These are phyloP conservation scores for Lepidostoma basale DNA, from an alignment of 1,140 invertebrate species.

Conservation along the genomic window DNA sequence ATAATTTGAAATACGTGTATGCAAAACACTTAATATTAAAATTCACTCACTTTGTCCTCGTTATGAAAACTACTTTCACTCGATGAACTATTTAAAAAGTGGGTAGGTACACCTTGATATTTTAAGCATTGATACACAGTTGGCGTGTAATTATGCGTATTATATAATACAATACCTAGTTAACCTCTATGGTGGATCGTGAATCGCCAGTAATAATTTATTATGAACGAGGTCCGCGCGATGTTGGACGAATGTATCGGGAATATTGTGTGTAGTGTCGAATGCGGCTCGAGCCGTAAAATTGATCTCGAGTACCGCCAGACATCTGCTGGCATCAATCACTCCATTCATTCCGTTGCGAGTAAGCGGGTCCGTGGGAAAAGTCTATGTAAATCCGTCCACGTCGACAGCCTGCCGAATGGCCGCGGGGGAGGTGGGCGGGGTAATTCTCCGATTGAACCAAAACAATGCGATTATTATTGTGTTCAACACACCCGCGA, in stretches of 20 bases:
- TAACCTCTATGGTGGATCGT: neutral
- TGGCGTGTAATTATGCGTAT: neutral
- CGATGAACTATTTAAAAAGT: neutral
- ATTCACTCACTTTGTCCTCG: neutral
- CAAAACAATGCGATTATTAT: too few relatives aligned
- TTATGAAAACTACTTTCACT: neutral
- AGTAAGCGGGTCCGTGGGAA: neutral
- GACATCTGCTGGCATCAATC: constrained; percentile 18
- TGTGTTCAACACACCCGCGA: too few relatives aligned
- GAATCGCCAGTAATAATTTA: neutral
- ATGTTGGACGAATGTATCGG: neutral
- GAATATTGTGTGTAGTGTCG: neutral
- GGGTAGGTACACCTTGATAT: neutral
- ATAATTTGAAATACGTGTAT: too few relatives aligned
- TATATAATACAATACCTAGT: constrained; percentile 1
- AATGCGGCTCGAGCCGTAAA: neutral
- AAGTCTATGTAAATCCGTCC: neutral
- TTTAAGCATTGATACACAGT: neutral
- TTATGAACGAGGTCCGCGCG: neutral
- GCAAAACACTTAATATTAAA: too few relatives aligned
- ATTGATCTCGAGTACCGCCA: neutral
- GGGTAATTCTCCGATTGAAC: too few relatives aligned
- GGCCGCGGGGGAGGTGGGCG: too few relatives aligned
- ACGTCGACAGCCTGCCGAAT: neutral
- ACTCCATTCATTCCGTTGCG: constrained; percentile 2